Evolutionary conservation across 2,797 vertebrate species (phyloP).

Genomic region (Rhinella marina): DNA sequence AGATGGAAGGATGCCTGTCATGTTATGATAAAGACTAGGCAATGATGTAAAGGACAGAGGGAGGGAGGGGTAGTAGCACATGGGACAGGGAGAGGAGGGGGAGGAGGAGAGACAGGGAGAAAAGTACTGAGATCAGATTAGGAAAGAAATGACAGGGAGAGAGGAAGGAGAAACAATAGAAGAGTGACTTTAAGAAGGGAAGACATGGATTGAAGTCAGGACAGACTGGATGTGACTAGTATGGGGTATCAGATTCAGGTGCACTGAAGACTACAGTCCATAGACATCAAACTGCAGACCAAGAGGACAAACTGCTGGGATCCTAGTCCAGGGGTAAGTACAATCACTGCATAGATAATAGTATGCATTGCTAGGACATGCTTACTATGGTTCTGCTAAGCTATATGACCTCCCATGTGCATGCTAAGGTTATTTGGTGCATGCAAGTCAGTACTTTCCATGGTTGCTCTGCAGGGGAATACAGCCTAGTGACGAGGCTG

Average conservation of each 20-base stretch:
- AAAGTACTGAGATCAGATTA: conserved; percentile 38
- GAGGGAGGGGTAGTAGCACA: conserved; percentile 1
- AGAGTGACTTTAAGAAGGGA: not conserved
- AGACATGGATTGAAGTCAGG: not conserved
- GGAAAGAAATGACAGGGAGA: conserved; percentile 49
- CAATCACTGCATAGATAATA: not conserved
- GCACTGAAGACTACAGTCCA: not conserved
- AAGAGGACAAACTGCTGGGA: not conserved
- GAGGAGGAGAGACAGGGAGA: conserved; percentile 24
- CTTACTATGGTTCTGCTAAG: not conserved
- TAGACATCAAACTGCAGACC: not conserved
- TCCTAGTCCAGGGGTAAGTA: conserved; percentile 1
- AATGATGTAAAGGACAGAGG: conserved; percentile 3
- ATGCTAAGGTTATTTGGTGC: not conserved
- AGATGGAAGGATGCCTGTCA: not conserved
- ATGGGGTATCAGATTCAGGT: not conserved
- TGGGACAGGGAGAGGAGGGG: conserved; percentile 29
- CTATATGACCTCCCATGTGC: not conserved
- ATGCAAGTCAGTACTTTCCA: not conserved
- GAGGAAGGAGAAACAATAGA: not conserved
- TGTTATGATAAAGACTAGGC: not conserved
- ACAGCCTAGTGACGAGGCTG: not conserved
- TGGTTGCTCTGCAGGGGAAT: not conserved
- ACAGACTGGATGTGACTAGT: not conserved
- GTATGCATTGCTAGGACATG: not conserved